Conservation (phyloP, 2,113 vertebrate species). For the Camelus bactrianus region DNA sequence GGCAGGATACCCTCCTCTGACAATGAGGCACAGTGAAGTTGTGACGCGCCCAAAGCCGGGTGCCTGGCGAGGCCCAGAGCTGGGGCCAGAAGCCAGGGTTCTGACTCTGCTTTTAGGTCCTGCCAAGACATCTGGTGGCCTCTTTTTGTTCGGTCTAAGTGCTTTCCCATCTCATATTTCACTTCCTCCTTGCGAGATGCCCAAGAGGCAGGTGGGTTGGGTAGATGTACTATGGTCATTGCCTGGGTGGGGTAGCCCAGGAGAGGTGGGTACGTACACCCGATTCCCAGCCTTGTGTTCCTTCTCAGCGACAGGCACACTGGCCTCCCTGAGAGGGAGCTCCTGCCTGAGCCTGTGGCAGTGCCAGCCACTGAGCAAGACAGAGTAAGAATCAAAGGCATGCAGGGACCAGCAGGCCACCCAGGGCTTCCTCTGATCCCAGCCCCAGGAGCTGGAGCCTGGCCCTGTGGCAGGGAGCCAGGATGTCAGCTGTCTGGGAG, state of each 20-base stretch:
- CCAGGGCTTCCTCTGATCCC: slow-evolving; percentile 57
- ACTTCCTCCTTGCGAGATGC: background rate
- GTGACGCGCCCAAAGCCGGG: background rate
- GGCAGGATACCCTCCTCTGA: background rate
- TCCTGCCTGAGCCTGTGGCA: background rate
- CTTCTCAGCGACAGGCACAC: background rate
- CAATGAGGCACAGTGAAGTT: fast-evolving
- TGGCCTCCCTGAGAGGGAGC: background rate
- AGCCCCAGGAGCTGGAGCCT: background rate
- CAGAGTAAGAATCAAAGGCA: background rate
- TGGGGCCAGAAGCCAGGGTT: background rate
- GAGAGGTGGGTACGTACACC: fast-evolving
- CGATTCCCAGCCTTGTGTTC: fast-evolving
- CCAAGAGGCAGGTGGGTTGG: background rate
- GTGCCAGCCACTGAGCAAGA: background rate
- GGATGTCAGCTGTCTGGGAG: background rate
- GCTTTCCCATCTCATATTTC: background rate
- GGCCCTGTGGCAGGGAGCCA: background rate
- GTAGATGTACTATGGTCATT: fast-evolving
- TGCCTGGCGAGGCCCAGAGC: background rate
- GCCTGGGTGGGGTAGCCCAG: background rate
- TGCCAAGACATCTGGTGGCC: slow-evolving; percentile 39
- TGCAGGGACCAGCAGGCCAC: slow-evolving; percentile 13
- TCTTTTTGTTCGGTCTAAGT: background rate
- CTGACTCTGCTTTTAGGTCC: background rate